A percentile compares a stretch with the other conserved stretches of the same genome.
These are phyloP conservation scores for Coenobita brevimanus DNA, from an alignment of 1,140 invertebrate genomes.

Conservation along the genomic window DNA sequence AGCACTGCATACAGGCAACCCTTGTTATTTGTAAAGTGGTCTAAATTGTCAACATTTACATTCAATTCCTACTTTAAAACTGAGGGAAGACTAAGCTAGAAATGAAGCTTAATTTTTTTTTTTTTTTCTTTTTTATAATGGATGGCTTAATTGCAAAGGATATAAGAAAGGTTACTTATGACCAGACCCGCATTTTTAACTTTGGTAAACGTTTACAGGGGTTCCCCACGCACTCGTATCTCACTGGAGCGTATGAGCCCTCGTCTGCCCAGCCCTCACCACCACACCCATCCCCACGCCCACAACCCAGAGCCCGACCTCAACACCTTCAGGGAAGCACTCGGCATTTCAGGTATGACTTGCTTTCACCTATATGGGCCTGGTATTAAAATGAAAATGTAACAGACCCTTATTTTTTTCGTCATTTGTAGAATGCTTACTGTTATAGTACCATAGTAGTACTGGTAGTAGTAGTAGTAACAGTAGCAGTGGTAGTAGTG, in stretches of 20 bases:
- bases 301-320: slow-evolving; percentile 65
- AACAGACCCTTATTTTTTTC: neutral
- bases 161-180: no score
- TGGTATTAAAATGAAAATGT: neutral
- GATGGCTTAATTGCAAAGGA: no score
- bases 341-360: slow-evolving; percentile 61
- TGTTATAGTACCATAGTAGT: neutral
- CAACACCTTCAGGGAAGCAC: slow-evolving; percentile 68
- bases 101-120: no score
- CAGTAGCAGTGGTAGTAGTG: neutral
- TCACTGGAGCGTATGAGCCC: slow-evolving; percentile 60
- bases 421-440: neutral
- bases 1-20: no score
- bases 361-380: neutral
- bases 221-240: slow-evolving; percentile 59
- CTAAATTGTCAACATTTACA: no score
- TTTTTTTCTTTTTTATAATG: no score
- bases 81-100: no score
- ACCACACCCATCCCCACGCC: slow-evolving; percentile 36
- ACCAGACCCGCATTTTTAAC: no score
- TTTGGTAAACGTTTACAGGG: slow-evolving; percentile 60
- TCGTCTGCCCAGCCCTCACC: slow-evolving; percentile 58
- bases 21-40: no score
- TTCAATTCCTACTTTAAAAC: no score
- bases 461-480: neutral